These are phyloP conservation scores for Tuberolachnus salignus DNA, from an alignment of 2,888 invertebrate genomes.

Conservation along the genomic window DNA sequence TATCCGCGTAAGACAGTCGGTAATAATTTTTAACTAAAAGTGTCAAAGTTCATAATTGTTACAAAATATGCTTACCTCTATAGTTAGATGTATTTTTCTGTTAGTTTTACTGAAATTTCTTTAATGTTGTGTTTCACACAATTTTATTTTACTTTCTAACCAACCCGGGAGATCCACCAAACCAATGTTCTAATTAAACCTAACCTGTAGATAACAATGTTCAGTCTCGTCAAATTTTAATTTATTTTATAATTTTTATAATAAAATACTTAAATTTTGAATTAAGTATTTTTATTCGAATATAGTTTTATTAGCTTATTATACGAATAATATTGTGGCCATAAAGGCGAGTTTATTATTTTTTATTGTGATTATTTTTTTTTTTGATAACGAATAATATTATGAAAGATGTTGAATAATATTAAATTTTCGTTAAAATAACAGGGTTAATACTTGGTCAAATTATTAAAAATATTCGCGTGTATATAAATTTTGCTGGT, in stretches of 20 bases:
- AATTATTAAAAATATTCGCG: conserved; percentile 4
- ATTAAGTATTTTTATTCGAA: background rate
- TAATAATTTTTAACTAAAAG: conserved; percentile 13
- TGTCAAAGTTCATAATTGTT: background rate
- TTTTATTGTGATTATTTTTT: conserved; percentile 12
- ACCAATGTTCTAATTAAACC: no score
- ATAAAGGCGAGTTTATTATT: conserved; percentile 6
- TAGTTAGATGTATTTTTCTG: background rate
- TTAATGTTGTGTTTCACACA: background rate
- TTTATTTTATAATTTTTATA: no score
- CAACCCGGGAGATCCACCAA: no score
- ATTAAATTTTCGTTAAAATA: conserved; percentile 13
- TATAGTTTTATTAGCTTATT: background rate
- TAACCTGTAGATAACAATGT: no score
- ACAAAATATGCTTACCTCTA: no score
- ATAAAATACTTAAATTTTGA: background rate
- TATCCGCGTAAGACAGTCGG: background rate
- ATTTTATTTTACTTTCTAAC: background rate
- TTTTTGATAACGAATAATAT: background rate
- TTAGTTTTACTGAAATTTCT: background rate
- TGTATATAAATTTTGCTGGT: conserved; percentile 3
- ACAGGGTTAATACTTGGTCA: background rate
- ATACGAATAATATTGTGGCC: background rate
- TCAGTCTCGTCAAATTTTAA: no score
- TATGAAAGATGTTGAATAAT: background rate